phyloP scores from a whole-genome alignment of 2,888 invertebrate species.

The Synanthedon andrenaeformis region DNA sequence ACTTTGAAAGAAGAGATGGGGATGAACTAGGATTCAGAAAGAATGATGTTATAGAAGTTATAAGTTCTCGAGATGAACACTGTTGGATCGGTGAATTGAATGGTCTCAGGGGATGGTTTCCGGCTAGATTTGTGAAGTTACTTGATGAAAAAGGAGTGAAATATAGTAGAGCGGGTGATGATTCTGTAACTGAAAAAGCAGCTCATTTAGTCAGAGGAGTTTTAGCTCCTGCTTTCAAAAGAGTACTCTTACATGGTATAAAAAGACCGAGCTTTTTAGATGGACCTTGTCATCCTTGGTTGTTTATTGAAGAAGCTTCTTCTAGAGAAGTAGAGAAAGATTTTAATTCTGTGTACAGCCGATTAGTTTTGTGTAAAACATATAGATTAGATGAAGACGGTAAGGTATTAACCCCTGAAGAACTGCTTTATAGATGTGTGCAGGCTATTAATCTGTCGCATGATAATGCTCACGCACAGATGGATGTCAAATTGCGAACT shows the following conservation, averaged over 20 bases:
- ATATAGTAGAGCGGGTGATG: conserved; percentile 95
- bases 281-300: conserved; percentile 97
- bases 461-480: conserved; percentile 95
- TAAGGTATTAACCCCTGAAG: conserved; percentile 98
- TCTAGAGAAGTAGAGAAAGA: conserved; percentile 97
- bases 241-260: conserved; percentile 95
- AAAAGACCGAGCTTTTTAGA: conserved; percentile 90
- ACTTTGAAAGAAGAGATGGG: conserved; percentile 97
- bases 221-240: conserved; percentile 92
- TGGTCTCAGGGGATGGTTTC: conserved; percentile 96
- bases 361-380: conserved; percentile 96
- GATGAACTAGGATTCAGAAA: conserved; percentile 98
- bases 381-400: conserved; percentile 99
- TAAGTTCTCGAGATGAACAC: conserved; percentile 97
- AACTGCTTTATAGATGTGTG: conserved; percentile 93
- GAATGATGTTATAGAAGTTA: conserved; percentile 97
- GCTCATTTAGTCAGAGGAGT: conserved; percentile 96
- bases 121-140: conserved; percentile 95
- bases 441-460: conserved; percentile 96
- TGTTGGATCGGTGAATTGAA: conserved; percentile 99
- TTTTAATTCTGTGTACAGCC: conserved; percentile 97
- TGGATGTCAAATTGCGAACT: conserved; percentile 98
- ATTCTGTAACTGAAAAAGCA: conserved; percentile 95
- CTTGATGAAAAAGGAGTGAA: conserved; percentile 85
- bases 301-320: conserved; percentile 98